Percentiles rank a stretch among this genome's conserved stretches.
These are phyloP conservation scores for Vanessa atalanta DNA, from an alignment of 1,140 invertebrate genomes.

Conservation along the genomic window DNA sequence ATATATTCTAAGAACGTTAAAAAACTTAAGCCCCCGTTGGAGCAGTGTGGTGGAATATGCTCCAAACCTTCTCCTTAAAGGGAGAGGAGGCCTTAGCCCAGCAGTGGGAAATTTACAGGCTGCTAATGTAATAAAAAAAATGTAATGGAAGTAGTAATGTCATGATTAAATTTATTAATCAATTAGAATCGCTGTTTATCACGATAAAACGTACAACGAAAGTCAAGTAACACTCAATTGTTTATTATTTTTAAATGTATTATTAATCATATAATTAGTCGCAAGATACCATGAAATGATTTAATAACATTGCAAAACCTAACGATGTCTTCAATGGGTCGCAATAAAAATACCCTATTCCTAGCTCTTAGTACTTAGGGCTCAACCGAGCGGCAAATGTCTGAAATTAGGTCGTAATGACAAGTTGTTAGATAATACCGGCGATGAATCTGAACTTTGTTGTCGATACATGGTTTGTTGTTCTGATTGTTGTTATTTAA, in stretches of 20 bases:
- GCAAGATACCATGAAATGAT: slow-evolving; percentile 53
- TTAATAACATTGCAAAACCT: slow-evolving; percentile 47
- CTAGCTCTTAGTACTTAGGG: slow-evolving; percentile 49
- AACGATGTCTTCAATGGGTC: slow-evolving; percentile 23
- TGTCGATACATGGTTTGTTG: slow-evolving; percentile 9
- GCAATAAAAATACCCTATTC: slow-evolving; percentile 38
- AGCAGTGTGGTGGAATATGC: too few relatives aligned
- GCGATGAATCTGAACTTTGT: slow-evolving; percentile 30
- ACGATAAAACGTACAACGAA: too few relatives aligned
- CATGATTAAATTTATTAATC: too few relatives aligned
- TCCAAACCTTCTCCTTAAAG: too few relatives aligned
- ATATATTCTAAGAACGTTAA: too few relatives aligned
- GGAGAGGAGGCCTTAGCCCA: too few relatives aligned
- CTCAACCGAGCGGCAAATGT: slow-evolving; percentile 52
- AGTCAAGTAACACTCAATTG: too few relatives aligned
- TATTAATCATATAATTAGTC: slow-evolving; percentile 5
- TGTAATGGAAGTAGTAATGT: too few relatives aligned
- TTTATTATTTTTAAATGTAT: background rate
- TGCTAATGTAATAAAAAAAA: too few relatives aligned
- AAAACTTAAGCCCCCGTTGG: too few relatives aligned
- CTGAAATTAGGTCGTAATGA: slow-evolving; percentile 51
- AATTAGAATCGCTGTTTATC: too few relatives aligned
- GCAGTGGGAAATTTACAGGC: too few relatives aligned
- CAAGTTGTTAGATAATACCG: slow-evolving; percentile 20
- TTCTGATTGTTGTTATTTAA: background rate